These are phyloP conservation scores for Chironomus riparius DNA, from an alignment of 2,888 invertebrate species.

Conservation along the genomic window DNA sequence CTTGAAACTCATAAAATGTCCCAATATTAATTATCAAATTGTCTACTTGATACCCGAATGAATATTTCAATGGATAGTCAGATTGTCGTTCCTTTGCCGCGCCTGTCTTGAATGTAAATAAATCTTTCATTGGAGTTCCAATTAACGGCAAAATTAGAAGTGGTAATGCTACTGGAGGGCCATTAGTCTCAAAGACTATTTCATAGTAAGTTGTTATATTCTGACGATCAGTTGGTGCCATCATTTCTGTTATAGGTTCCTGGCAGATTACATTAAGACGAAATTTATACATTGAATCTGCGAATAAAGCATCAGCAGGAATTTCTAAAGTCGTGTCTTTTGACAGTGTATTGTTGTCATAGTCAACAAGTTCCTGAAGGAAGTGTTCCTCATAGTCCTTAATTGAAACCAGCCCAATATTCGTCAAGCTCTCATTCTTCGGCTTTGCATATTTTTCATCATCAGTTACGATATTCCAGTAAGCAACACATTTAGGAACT, in stretches of 20 bases:
- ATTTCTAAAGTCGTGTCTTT: constrained; percentile 6
- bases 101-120: constrained; percentile 7
- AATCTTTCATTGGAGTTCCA: constrained; percentile 9
- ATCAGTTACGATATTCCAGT: not conserved
- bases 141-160: not conserved
- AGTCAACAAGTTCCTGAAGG: constrained; percentile 16
- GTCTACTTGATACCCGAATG: constrained; percentile 6
- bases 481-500: constrained; percentile 5
- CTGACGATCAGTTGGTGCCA: not conserved
- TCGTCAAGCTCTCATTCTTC: not conserved
- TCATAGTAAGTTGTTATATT: constrained; percentile 8
- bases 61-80: constrained; percentile 16
- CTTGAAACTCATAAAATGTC: constrained; percentile 6
- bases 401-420: not conserved
- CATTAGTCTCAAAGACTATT: not conserved
- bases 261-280: constrained; percentile 3
- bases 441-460: not conserved
- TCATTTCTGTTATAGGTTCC: not conserved
- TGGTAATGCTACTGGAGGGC: not conserved
- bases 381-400: constrained; percentile 18
- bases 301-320: not conserved
- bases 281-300: constrained; percentile 9
- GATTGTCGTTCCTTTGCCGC: not conserved
- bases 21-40: constrained; percentile 1
- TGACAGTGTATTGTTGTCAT: constrained; percentile 12